Evolutionary conservation across 2,797 vertebrate genomes (phyloP), one percentile per base, ranked within the genome.

Genomic region (Oryzias dopingdopingensis): DNA sequence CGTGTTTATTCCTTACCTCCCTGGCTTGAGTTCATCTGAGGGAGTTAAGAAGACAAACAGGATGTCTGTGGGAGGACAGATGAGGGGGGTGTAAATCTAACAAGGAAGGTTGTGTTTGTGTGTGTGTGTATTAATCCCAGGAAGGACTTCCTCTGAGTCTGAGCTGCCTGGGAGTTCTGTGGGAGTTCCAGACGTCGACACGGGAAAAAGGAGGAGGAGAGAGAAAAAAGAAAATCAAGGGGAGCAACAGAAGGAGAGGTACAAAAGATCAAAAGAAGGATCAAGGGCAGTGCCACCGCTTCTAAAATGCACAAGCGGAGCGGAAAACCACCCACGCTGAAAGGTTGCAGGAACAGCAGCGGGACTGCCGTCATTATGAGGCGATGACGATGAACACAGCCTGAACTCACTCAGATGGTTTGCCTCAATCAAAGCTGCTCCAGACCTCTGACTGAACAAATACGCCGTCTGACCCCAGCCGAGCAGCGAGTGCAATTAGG

Each of bases 1-100:
- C 60, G 22, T 86, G 85, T 90, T 86, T 88, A 84, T 41, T 46
- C 59, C 48, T 14, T 51, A 78, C 70, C 76, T 81, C 74, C 56
- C 62, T 56, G 69, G 80, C 82, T 85, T 72, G 75, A 62, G 69
- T 77, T 86, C 67, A 72, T 85, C 62, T 69, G 76, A 82, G 67
- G 70, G 74, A 86, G 78, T 59, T 53, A 57, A 78, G 67, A 64
- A 88, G 80, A 85, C 85, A 86, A 86, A 89, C 86, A 89, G 88
- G 89, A 90, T 87, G 89, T 88, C 87, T 87, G 89, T 86, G 79
- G 86, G 87, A 86, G 86, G 85, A 87, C 83, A 68, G 84, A 88
- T 77, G 80, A 84, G 74, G 76, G 72, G 51, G 46, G 76, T 74
- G 73, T 72, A 67, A 86, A 84, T 85, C 81, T 85, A 74, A 87